These are phyloP conservation scores for Caligus rogercresseyi DNA, from an alignment of 1,140 invertebrate genomes.

Conservation along the genomic window DNA sequence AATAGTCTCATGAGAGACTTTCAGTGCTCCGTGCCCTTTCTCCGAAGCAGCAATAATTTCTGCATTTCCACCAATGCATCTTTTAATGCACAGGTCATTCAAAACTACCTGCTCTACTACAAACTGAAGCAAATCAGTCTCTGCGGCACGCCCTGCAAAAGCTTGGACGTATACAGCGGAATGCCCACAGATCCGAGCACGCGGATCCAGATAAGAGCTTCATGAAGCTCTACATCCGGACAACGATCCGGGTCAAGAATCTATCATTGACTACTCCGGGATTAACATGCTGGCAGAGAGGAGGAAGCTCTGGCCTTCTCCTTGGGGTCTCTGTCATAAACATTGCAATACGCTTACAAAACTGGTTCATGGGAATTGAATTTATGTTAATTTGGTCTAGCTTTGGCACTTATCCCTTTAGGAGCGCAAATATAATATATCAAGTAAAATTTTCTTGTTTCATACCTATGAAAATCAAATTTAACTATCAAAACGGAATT, in stretches of 20 bases:
- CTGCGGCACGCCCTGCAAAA: background rate
- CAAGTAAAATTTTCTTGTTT: too few relatives aligned
- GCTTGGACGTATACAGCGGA: background rate
- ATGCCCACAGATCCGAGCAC: background rate
- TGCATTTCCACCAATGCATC: background rate
- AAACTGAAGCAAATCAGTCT: background rate
- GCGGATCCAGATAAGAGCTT: background rate
- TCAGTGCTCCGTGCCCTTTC: background rate
- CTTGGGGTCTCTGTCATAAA: background rate
- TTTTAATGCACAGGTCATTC: background rate
- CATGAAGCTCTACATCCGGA: background rate
- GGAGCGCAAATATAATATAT: too few relatives aligned
- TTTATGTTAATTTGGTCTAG: too few relatives aligned
- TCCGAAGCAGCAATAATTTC: background rate
- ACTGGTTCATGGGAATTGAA: background rate
- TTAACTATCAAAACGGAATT: too few relatives aligned
- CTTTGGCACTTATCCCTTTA: too few relatives aligned
- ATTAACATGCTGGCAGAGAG: background rate
- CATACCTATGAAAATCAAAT: too few relatives aligned
- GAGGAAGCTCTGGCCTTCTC: background rate
- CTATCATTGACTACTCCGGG: background rate
- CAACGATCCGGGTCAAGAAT: background rate
- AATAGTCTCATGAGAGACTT: background rate
- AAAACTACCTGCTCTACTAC: background rate
- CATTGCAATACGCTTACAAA: background rate